Evolutionary conservation across 2,797 vertebrate genomes (phyloP), one percentile per base, ranked within the genome.

Genomic region (Champsocephalus esox): DNA sequence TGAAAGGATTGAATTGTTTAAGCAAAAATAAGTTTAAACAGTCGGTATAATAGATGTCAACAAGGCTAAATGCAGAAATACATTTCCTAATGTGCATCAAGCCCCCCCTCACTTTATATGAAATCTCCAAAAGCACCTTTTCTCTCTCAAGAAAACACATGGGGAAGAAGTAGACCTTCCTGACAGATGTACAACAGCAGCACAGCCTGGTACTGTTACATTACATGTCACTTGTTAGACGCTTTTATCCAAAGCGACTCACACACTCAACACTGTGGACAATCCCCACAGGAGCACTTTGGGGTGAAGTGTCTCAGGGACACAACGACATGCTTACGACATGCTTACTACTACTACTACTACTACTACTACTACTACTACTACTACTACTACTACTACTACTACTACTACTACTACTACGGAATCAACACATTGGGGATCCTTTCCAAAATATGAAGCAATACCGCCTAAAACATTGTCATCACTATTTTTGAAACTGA

Each of bases 1-100:
- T 24, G 12, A 55, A 49, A 48, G n/a, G 45, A n/a, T 48, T 43
- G 12, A 70, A 54, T 68, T 16, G 28, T 73, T 59, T 57, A 34
- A 16, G 0, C 59, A 63, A 49, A 70, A 73, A 75, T 16, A 19
- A 38, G 34, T 14, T n/a, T 7, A 48, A 51, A 67, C 24, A 70
- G 72, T 38, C 1, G n/a, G 52, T 60, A 58, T 62, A 68, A 82
- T 81, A 73, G 65, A 77, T 75, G 51, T 66, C 52, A 75, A 44
- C 2, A 0, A 52, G 54, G 52, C 62, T 60, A 61, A 82, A 71
- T 78, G 45, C 48, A 21, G 69, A 62, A 79, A 68, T 67, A 73
- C 48, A 50, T 85, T 70, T 38, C 32, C 41, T 41, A 77, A 80
- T 88, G 69, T 11, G 68, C 70, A 79, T 80, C 59, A 86, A 56